phyloP scores from a whole-genome alignment of 2,888 invertebrate species.

The Drosophila prostipennis region DNA sequence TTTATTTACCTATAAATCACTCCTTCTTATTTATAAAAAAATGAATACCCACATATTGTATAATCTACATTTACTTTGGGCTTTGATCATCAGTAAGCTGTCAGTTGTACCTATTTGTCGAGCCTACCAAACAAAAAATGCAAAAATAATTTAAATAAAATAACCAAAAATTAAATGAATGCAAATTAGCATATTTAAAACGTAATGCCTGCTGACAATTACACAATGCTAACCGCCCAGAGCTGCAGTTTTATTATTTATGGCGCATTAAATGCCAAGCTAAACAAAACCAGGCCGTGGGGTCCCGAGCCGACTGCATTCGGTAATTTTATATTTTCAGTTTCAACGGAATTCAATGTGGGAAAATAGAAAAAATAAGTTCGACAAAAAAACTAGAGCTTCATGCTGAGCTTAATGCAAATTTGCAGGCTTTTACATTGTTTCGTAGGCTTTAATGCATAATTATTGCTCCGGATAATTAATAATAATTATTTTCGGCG shows the following conservation, averaged over 20 bases:
- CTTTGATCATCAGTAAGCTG: constrained; percentile 2
- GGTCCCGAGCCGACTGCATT: constrained; percentile 8
- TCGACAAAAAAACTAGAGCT: not conserved
- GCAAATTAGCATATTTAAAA: constrained; percentile 73
- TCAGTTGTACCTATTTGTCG: constrained; percentile 3
- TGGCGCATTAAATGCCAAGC: constrained; percentile 63
- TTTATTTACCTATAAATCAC: not conserved
- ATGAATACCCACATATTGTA: not conserved
- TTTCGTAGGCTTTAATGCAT: constrained; percentile 44
- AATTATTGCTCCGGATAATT: constrained; percentile 64
- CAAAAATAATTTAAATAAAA: constrained; percentile 36
- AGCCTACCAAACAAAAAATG: not conserved
- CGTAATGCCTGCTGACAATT: constrained; percentile 69
- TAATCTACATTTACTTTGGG: not conserved
- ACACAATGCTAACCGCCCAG: constrained; percentile 41
- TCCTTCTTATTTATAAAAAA: not conserved
- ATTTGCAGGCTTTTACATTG: constrained; percentile 39
- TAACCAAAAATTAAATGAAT: constrained; percentile 54
- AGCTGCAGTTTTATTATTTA: constrained; percentile 66
- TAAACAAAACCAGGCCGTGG: constrained; percentile 44
- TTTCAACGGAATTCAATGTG: constrained; percentile 13
- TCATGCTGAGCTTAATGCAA: constrained; percentile 29
- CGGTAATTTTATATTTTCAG: constrained; percentile 20
- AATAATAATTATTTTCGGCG: constrained; percentile 66
- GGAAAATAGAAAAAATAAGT: not conserved